These are phyloP conservation scores for Vireo altiloquus DNA, from an alignment of 2,113 vertebrate genomes.

Conservation along the genomic window DNA sequence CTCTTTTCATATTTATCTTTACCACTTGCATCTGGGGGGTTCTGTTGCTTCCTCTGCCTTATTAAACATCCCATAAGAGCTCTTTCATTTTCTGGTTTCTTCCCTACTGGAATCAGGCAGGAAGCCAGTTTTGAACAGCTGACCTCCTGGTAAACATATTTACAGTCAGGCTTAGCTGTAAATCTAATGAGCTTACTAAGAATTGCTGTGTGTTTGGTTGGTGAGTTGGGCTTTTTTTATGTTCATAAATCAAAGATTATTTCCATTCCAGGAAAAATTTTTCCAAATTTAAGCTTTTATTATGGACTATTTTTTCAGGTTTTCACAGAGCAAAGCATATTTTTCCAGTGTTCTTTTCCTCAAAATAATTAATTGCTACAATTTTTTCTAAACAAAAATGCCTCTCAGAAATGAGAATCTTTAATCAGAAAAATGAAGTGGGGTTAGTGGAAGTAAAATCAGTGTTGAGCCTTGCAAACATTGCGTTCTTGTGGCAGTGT, in stretches of 20 bases:
- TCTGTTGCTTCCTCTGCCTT: constrained; percentile 28
- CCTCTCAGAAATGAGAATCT: neutral
- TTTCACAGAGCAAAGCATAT: neutral
- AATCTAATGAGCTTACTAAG: neutral
- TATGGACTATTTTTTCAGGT: neutral
- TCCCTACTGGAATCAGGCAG: neutral
- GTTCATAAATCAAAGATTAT: neutral
- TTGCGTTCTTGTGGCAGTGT: neutral
- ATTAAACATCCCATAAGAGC: neutral
- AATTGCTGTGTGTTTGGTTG: neutral
- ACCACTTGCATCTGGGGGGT: neutral
- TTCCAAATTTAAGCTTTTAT: neutral
- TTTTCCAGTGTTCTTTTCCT: neutral
- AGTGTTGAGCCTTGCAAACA: neutral
- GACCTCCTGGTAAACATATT: constrained; percentile 12
- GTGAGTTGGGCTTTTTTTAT: neutral
- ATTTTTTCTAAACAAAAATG: neutral
- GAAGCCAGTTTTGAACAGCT: constrained; percentile 13
- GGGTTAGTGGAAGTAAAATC: neutral
- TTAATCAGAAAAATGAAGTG: neutral
- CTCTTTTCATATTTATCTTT: neutral
- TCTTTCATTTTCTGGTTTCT: neutral
- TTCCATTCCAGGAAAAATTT: neutral
- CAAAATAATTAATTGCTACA: neutral
- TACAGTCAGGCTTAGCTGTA: constrained; percentile 9